Conservation (phyloP, 1,140 invertebrate species). For the Melipona quadrifasciata region DNA sequence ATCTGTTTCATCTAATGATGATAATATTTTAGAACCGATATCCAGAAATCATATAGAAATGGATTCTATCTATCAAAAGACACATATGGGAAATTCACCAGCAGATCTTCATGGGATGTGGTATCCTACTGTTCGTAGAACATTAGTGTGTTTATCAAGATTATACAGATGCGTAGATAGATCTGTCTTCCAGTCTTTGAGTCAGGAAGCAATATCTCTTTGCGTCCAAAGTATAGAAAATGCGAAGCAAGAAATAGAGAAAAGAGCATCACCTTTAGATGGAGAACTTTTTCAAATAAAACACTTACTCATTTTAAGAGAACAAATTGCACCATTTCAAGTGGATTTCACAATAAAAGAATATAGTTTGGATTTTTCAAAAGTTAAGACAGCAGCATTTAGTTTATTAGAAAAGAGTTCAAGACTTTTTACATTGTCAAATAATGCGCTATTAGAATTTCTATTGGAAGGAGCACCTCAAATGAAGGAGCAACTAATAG, state of each 20-base stretch:
- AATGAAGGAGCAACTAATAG: slow-evolving; percentile 94
- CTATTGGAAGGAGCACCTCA: slow-evolving; percentile 94
- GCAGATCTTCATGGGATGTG: slow-evolving; percentile 99
- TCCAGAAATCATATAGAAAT: slow-evolving; percentile 75
- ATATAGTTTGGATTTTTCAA: slow-evolving; percentile 95
- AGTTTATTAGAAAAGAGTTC: slow-evolving; percentile 92
- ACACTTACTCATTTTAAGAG: slow-evolving; percentile 96
- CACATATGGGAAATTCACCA: slow-evolving; percentile 85
- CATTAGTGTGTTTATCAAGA: slow-evolving; percentile 96
- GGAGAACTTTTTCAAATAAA: slow-evolving; percentile 98
- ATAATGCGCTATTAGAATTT: slow-evolving; percentile 96
- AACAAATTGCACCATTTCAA: slow-evolving; percentile 99
- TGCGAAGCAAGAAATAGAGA: slow-evolving; percentile 88
- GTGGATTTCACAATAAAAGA: slow-evolving; percentile 97
- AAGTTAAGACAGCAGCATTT: slow-evolving; percentile 93
- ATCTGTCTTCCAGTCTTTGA: slow-evolving; percentile 97
- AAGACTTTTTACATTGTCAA: slow-evolving; percentile 93
- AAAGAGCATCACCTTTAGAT: slow-evolving; percentile 89
- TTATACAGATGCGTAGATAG: slow-evolving; percentile 97
- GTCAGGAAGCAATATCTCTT: slow-evolving; percentile 95
- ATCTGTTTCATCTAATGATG: slow-evolving; percentile 73
- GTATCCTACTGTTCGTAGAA: slow-evolving; percentile 98
- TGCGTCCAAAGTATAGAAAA: slow-evolving; percentile 95
- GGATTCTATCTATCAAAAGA: slow-evolving; percentile 75
- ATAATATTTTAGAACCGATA: slow-evolving; percentile 62